Percentiles rank a stretch among this genome's conserved stretches.
These are phyloP conservation scores for Harmothoe impar DNA, from an alignment of 2,888 invertebrate species.

Conservation along the genomic window DNA sequence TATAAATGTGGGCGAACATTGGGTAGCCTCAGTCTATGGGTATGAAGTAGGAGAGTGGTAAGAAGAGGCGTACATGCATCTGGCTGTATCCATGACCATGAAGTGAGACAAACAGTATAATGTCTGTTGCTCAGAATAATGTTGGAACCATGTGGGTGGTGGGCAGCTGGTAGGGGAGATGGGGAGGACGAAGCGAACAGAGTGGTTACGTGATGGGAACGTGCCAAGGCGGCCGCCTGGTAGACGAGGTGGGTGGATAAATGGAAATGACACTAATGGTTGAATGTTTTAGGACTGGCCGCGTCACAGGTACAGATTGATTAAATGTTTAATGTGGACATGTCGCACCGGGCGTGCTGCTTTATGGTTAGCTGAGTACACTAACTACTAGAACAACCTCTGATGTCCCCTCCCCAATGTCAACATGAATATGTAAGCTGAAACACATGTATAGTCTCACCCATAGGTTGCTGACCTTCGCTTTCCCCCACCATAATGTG, in stretches of 20 bases:
- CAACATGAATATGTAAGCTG: too few species aligned
- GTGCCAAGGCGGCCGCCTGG: neutral
- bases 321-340: constrained; percentile 46
- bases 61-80: too few species aligned
- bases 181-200: neutral
- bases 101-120: too few species aligned
- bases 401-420: too few species aligned
- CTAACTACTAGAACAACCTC: neutral
- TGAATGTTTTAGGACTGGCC: constrained; percentile 42
- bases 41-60: too few species aligned
- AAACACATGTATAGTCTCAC: too few species aligned
- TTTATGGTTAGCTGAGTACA: neutral
- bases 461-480: too few species aligned
- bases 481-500: too few species aligned
- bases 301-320: constrained; percentile 39
- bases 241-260: constrained; percentile 12
- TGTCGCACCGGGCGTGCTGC: neutral
- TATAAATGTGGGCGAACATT: too few species aligned
- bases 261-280: constrained; percentile 33
- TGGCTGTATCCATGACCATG: too few species aligned
- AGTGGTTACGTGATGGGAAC: neutral
- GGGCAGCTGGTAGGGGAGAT: neutral
- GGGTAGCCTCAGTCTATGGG: too few species aligned
- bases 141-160: neutral
- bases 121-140: neutral